Percentiles rank a stretch among this genome's conserved stretches.
Evolutionary conservation across 1,140 invertebrate species (phyloP).

Genomic region (Zophobas atratus): DNA sequence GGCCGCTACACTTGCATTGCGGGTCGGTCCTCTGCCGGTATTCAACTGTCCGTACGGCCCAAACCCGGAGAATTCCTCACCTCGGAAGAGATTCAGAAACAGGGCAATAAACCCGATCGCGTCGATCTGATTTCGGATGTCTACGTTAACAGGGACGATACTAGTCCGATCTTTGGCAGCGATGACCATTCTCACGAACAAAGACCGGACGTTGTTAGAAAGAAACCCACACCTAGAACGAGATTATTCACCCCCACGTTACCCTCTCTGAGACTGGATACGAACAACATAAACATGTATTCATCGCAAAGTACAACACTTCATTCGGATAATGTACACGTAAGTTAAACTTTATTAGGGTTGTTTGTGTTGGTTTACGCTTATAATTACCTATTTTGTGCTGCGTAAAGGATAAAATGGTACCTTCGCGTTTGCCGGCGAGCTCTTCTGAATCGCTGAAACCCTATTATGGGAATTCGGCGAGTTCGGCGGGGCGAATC

Average conservation of each 20-base stretch:
- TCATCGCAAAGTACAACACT: slow-evolving; percentile 62
- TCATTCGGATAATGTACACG: slow-evolving; percentile 61
- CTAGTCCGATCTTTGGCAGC: slow-evolving; percentile 63
- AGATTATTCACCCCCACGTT: slow-evolving; percentile 60
- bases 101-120: slow-evolving; percentile 66
- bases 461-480: slow-evolving; percentile 65
- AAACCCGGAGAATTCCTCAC: slow-evolving; percentile 83
- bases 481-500: slow-evolving; percentile 75
- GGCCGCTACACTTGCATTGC: slow-evolving; percentile 89
- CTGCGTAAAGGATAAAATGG: slow-evolving; percentile 62
- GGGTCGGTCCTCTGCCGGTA: slow-evolving; percentile 80
- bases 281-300: slow-evolving; percentile 56
- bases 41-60: slow-evolving; percentile 81
- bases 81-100: slow-evolving; percentile 80
- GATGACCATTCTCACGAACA: slow-evolving; percentile 79
- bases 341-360: slow-evolving; percentile 52
- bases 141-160: slow-evolving; percentile 57
- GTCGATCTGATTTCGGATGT: slow-evolving; percentile 62
- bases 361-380: slow-evolving; percentile 24
- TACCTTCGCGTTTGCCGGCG: slow-evolving; percentile 61
- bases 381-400: slow-evolving; percentile 50
- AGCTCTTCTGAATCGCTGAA: slow-evolving; percentile 62
- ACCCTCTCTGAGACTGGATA: slow-evolving; percentile 57
- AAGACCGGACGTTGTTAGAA: slow-evolving; percentile 69
- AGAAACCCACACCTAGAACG: slow-evolving; percentile 67